These are phyloP conservation scores for Aptenodytes forsteri DNA, from an alignment of 2,113 vertebrate species.

Conservation along the genomic window DNA sequence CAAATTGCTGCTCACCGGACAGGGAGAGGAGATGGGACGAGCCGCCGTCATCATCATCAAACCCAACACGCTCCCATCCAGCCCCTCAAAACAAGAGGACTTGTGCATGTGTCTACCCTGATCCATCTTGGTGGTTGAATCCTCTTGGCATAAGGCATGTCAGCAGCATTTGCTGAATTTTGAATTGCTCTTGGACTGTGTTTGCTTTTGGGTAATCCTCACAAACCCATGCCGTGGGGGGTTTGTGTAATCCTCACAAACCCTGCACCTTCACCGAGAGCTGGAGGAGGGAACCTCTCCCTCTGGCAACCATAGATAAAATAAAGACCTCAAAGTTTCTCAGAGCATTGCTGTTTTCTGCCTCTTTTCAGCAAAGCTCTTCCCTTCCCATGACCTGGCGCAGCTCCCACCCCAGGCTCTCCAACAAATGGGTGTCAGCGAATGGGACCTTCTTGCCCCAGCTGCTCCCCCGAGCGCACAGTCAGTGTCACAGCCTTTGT, in stretches of 20 bases:
- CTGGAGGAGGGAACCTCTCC: background rate
- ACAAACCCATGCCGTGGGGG: background rate
- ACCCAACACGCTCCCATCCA: background rate
- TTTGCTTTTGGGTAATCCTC: background rate
- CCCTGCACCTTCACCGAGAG: background rate
- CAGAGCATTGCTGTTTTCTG: background rate
- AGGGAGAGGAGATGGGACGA: background rate
- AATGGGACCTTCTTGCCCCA: background rate
- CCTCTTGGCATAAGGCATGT: fast-evolving
- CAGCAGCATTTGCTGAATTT: background rate
- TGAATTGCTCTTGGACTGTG: background rate
- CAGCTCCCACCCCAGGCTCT: background rate
- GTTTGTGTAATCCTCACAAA: background rate
- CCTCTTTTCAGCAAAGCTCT: background rate
- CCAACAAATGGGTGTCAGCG: background rate
- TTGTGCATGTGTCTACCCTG: too few relatives aligned
- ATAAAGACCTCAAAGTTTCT: background rate
- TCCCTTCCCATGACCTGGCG: background rate
- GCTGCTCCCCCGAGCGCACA: background rate
- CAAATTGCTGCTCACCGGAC: background rate
- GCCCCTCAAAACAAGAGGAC: background rate
- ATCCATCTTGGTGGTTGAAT: too few relatives aligned
- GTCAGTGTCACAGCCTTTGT: background rate
- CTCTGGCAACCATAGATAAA: background rate
- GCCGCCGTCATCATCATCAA: background rate